Base-by-base conservation (phyloP, 2,113 vertebrate genomes). In the Aix galericulata region DNA sequence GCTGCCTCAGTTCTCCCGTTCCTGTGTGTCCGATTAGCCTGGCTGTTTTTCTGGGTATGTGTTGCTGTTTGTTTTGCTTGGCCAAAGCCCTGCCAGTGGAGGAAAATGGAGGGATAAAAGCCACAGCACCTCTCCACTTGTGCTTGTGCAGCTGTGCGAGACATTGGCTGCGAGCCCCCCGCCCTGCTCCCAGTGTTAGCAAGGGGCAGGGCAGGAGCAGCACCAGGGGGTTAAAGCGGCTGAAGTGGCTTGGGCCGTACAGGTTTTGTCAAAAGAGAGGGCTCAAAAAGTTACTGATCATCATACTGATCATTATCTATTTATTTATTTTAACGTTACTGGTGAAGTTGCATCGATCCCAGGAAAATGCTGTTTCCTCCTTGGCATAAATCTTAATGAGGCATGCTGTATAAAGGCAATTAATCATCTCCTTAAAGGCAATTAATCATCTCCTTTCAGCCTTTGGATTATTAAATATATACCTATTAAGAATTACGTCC, bases 341-440 rank as follows among this genome's bases (percentile, higher is more conserved):
- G 16, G 32, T n/a, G 62, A 83, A 67, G 77, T n/a, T 67, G 7
- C 69, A 63, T 63, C 15, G 18, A 67, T 66, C 62, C 46, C 66
- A 87, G 81, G 52, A 72, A 86, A 86, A 87, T 32, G 56, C 16
- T 91, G 32, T 94, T 87, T 94, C 52, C 66, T 92, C 38, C 52
- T 84, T 2, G 0, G 17, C 78, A 72, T 91, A 91, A 82, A 89
- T 79, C 81, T 81, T 82, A 74, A 68, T 83, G 50, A 74, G 76
- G 58, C 89, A 72, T 67, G 69, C 27, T 22, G 8, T 67, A 26
- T 32, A 58, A 84, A 75, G 27, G 50, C 22, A 52, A 78, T 78
- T 84, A 56, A 92, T 95, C 52, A 52, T 36, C 66, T 87, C 31
- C 69, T 63, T 38, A 58, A 84, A 75, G 27, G 50, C 22, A 56